These are phyloP conservation scores for Erythrolamprus reginae DNA, from an alignment of 2,113 vertebrate genomes.

Conservation along the genomic window DNA sequence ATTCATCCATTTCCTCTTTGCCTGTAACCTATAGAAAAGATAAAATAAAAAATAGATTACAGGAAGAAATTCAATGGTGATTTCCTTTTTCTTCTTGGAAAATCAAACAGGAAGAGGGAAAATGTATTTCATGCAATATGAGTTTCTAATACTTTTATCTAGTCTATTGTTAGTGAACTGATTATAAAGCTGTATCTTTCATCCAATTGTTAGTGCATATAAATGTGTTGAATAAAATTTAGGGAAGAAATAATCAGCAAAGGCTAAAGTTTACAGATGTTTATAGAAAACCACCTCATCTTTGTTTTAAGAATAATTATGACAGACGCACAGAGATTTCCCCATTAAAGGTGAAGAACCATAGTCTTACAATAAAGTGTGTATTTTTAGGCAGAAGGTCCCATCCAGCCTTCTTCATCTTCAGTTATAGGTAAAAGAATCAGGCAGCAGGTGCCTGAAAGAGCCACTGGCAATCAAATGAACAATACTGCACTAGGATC, in stretches of 20 bases:
- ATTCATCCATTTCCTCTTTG: neutral
- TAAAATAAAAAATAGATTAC: neutral
- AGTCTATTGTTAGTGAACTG: constrained; percentile 1
- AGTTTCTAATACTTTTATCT: neutral
- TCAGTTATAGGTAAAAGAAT: neutral
- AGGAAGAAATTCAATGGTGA: neutral
- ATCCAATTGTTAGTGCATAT: neutral
- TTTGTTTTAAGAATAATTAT: neutral
- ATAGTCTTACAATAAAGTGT: neutral
- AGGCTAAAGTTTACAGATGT: neutral
- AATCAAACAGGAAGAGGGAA: neutral
- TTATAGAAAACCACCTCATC: neutral
- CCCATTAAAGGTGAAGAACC: no score
- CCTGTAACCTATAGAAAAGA: neutral
- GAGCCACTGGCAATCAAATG: neutral
- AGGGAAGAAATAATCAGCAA: neutral
- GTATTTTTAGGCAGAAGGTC: neutral
- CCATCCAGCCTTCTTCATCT: neutral
- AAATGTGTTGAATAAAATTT: neutral
- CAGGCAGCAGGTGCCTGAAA: neutral
- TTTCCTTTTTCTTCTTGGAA: neutral
- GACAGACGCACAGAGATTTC: no score
- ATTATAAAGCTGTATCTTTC: neutral
- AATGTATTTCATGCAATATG: neutral
- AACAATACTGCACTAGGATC: neutral